phyloP scores from a whole-genome alignment of 1,140 invertebrate genomes.

The Lineus longissimus region DNA sequence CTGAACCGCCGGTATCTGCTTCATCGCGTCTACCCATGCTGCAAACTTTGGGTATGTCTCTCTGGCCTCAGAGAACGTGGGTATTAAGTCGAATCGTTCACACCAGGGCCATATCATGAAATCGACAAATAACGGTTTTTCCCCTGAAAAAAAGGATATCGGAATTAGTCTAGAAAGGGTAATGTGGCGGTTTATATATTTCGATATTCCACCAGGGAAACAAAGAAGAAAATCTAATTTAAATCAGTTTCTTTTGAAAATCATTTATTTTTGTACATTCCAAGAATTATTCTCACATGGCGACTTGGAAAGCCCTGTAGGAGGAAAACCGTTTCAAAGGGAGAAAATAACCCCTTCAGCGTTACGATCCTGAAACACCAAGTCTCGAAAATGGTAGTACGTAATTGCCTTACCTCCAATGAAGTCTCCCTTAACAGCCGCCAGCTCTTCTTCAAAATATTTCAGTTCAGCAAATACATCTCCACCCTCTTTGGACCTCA shows the following conservation, averaged over 20 bases:
- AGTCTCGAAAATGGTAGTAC: too few species aligned
- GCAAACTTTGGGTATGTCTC: conserved; percentile 25
- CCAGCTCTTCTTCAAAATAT: conserved; percentile 24
- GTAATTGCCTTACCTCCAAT: conserved; percentile 23
- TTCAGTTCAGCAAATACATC: conserved; percentile 21
- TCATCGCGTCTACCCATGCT: conserved; percentile 33
- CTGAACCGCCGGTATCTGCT: conserved; percentile 28
- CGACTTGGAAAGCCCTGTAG: too few species aligned
- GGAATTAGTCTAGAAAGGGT: too few species aligned
- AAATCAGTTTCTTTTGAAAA: too few species aligned
- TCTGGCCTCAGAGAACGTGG: conserved; percentile 14
- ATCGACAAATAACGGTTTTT: conserved; percentile 29
- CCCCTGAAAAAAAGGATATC: conserved; percentile 23
- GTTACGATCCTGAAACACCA: too few species aligned
- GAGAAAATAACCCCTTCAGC: too few species aligned
- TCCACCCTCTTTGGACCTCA: conserved; percentile 10
- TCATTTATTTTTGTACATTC: too few species aligned
- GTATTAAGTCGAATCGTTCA: conserved; percentile 28
- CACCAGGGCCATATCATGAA: conserved; percentile 40
- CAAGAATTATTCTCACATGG: too few species aligned
- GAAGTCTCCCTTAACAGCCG: conserved; percentile 19
- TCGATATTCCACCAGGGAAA: not conserved
- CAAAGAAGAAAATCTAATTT: too few species aligned
- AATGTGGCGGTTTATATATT: too few species aligned
- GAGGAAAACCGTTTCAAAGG: too few species aligned